Conservation (phyloP, 2,888 invertebrate species). For the Cephus rjabovi region DNA sequence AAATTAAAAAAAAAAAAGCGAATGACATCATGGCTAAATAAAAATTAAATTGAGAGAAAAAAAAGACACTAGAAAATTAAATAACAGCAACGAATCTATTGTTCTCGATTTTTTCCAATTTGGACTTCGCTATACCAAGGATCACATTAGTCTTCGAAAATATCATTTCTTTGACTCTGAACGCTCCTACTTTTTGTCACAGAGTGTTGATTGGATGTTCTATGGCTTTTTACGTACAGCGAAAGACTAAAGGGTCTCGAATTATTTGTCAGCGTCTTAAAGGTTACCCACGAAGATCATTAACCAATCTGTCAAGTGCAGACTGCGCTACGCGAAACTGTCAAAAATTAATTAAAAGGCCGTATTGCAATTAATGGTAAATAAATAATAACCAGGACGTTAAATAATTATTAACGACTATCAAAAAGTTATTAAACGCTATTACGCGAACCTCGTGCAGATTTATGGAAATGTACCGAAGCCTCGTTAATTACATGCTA, state of each 20-base stretch:
- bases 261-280: neutral
- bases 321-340: neutral
- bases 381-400: neutral
- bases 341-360: neutral
- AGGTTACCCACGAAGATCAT: neutral
- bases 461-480: neutral
- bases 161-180: neutral
- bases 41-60: neutral
- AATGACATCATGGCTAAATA: neutral
- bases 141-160: neutral
- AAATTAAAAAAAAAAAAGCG: too few relatives aligned
- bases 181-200: neutral
- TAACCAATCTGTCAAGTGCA: neutral
- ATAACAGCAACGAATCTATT: neutral
- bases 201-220: neutral
- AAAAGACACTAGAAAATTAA: neutral
- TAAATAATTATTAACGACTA: neutral
- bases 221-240: neutral
- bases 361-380: neutral
- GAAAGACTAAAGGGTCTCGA: neutral
- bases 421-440: neutral
- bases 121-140: too few relatives aligned
- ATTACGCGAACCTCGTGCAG: neutral
- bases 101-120: neutral
- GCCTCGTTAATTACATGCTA: neutral